Evolutionary conservation across 64 coral and sea anemone genomes (phyloP).

Genomic region (Porites lutea): DNA sequence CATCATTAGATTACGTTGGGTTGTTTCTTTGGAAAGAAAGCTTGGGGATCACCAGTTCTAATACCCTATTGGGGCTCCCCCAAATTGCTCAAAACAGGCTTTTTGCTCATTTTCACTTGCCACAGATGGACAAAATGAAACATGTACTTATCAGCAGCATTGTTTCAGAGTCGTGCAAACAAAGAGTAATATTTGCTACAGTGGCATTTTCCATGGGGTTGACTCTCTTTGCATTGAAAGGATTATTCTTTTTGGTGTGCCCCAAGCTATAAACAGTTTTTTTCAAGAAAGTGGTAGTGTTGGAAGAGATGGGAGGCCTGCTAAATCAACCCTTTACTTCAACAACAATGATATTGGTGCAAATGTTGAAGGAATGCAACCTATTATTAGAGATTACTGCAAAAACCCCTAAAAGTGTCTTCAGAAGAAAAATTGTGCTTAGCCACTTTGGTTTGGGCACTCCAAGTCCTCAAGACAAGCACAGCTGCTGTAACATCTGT

Average conservation of each 20-base stretch:
- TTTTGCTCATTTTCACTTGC: constrained; percentile 42
- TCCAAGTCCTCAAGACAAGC: neutral
- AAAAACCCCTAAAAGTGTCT: neutral
- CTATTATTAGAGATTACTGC: constrained; percentile 7
- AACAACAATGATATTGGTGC: constrained; percentile 16
- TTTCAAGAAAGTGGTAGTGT: constrained; percentile 22
- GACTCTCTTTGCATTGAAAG: constrained; percentile 13
- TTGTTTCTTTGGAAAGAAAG: neutral
- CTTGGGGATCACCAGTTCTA: constrained; percentile 1
- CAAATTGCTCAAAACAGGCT: constrained; percentile 32
- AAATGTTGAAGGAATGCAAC: constrained; percentile 3
- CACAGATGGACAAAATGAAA: constrained; percentile 37
- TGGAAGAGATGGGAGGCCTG: constrained; percentile 12
- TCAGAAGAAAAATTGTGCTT: constrained; percentile 5
- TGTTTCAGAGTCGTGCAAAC: neutral
- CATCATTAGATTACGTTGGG: neutral
- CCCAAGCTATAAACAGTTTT: neutral
- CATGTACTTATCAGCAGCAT: too few relatives aligned
- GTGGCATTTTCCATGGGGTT: constrained; percentile 53
- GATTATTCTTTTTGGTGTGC: constrained; percentile 9
- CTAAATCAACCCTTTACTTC: constrained; percentile 18
- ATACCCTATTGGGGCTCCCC: neutral
- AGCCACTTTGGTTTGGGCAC: neutral
- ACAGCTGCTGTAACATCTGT: neutral
- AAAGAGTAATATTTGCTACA: constrained; percentile 39